Evolutionary conservation across 1,140 invertebrate genomes (phyloP).

Genomic region (Drosophila cardini): DNA sequence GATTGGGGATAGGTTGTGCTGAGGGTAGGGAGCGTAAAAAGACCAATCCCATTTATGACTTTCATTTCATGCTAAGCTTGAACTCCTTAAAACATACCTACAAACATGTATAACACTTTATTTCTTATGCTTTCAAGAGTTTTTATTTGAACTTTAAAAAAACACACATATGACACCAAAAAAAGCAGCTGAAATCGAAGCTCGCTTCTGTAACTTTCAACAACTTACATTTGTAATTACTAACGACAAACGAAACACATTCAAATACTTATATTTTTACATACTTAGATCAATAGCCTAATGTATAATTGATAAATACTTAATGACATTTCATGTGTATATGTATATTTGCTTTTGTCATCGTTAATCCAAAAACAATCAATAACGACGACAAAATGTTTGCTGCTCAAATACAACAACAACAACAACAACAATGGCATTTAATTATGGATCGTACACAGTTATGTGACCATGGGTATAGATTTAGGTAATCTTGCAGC

Average conservation of each 20-base stretch:
- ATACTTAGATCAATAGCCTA: constrained; percentile 51
- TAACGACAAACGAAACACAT: constrained; percentile 57
- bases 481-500: constrained; percentile 99
- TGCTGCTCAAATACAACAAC: constrained; percentile 1
- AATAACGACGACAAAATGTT: constrained; percentile 4
- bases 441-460: constrained; percentile 80
- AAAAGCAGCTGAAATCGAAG: constrained; percentile 13
- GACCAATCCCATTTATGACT: constrained; percentile 32
- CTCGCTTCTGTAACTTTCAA: constrained; percentile 20
- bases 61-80: too few species aligned
- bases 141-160: neutral
- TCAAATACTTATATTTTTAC: constrained; percentile 43
- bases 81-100: too few species aligned
- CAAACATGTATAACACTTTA: too few species aligned
- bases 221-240: constrained; percentile 73
- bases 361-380: constrained; percentile 32
- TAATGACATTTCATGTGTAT: constrained; percentile 78
- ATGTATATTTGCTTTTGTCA: constrained; percentile 67
- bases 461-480: constrained; percentile 99
- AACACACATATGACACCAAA: neutral
- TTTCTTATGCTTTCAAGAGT: too few species aligned
- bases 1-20: neutral
- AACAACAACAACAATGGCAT: constrained; percentile 20
- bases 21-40: neutral
- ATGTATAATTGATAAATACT: constrained; percentile 59